Conservation (phyloP, 1,140 invertebrate species). For the Wiebesia pumilae region DNA sequence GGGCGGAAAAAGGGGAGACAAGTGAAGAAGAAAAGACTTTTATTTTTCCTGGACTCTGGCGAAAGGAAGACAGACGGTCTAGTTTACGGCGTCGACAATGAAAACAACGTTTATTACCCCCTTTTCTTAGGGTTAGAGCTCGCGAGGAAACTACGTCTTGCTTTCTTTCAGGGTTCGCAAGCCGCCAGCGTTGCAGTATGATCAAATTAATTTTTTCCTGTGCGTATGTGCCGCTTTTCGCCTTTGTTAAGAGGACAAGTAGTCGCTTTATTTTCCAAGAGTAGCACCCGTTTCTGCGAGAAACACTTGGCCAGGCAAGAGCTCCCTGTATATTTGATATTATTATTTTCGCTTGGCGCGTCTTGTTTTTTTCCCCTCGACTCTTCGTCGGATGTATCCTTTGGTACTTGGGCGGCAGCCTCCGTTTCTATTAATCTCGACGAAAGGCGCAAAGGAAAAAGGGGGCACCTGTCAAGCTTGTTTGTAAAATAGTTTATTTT, state of each 20-base stretch:
- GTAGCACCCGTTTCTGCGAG: not conserved
- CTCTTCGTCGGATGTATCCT: not conserved
- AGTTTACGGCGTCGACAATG: constrained; percentile 50
- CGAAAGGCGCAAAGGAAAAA: not conserved
- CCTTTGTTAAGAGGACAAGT: constrained; percentile 40
- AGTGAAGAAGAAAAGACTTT: not conserved
- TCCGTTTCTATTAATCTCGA: constrained; percentile 36
- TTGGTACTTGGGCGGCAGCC: not conserved
- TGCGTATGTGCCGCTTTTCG: constrained; percentile 7
- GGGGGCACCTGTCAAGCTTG: not conserved
- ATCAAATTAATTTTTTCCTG: constrained; percentile 48
- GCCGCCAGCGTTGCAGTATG: constrained; percentile 12
- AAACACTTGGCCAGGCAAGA: not conserved
- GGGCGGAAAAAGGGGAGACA: not conserved
- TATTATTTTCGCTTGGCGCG: constrained; percentile 36
- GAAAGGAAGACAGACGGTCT: constrained; percentile 25
- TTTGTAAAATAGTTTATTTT: constrained; percentile 32
- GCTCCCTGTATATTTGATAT: constrained; percentile 20
- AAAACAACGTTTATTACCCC: constrained; percentile 52
- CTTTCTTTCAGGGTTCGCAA: no score
- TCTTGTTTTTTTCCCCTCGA: not conserved
- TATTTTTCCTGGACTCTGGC: constrained; percentile 31
- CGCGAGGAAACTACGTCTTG: not conserved
- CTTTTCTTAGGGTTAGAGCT: not conserved
- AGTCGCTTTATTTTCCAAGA: constrained; percentile 23